A percentile compares a stretch with the other conserved stretches of the same genome.
Evolutionary conservation across 2,888 invertebrate genomes (phyloP).

Genomic region (Ditula angustiorana): DNA sequence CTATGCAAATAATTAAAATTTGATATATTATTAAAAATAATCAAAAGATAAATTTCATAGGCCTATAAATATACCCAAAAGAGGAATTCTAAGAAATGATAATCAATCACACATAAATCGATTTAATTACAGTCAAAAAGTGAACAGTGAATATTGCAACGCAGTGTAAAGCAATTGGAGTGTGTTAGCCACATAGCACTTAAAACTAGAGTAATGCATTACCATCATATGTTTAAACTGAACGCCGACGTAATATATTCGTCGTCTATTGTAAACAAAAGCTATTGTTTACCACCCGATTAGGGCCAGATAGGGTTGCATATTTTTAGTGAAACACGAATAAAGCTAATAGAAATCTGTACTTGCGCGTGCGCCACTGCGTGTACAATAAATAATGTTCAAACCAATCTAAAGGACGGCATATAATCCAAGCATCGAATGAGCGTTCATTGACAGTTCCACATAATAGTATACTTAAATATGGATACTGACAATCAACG

Average conservation of each 20-base stretch:
- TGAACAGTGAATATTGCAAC: conserved; percentile 23
- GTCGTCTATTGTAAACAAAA: too few species aligned
- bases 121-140: not conserved
- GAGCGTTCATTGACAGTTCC: not conserved
- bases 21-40: not conserved
- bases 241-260: too few species aligned
- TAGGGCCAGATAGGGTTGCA: not conserved
- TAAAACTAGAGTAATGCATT: too few species aligned
- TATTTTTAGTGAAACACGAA: not conserved
- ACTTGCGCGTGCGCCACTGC: conserved; percentile 3
- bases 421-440: not conserved
- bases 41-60: not conserved
- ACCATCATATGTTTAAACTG: too few species aligned
- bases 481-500: not conserved
- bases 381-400: conserved; percentile 13
- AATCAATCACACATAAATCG: not conserved
- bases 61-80: not conserved
- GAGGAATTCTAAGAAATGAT: not conserved
- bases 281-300: not conserved
- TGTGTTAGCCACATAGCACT: conserved; percentile 17
- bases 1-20: not conserved
- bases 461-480: not conserved
- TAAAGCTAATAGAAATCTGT: not conserved
- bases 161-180: conserved; percentile 14
- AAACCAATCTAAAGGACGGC: not conserved